Percentiles rank a stretch among this genome's conserved stretches.
phyloP scores from a whole-genome alignment of 2,888 invertebrate genomes.

The Volucella inanis region DNA sequence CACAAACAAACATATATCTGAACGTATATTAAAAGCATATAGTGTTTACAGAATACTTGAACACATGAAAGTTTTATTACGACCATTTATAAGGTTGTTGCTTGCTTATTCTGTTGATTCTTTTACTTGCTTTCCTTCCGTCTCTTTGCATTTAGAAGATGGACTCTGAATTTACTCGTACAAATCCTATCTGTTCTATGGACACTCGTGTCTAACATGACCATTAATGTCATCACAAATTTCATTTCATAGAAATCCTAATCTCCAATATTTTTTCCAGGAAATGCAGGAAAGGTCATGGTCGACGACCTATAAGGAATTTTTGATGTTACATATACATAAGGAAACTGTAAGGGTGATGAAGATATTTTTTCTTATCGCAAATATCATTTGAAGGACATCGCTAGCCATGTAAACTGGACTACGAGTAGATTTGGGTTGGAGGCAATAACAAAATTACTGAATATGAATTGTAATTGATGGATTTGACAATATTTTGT shows the following conservation, averaged over 20 bases:
- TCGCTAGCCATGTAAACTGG: neutral
- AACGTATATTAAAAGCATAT: constrained; percentile 39
- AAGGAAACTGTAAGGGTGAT: constrained; percentile 17
- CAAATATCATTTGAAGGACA: constrained; percentile 21
- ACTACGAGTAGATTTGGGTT: neutral
- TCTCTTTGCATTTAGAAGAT: neutral
- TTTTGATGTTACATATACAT: neutral
- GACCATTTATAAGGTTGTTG: constrained; percentile 63
- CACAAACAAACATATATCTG: too few relatives aligned
- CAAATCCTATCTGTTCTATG: constrained; percentile 24
- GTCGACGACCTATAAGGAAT: constrained; percentile 1
- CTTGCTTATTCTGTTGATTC: constrained; percentile 50
- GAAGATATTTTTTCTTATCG: constrained; percentile 16
- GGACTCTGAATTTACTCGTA: constrained; percentile 19
- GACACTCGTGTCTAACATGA: constrained; percentile 18
- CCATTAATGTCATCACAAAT: constrained; percentile 46
- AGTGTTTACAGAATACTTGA: constrained; percentile 65
- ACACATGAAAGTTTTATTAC: constrained; percentile 69
- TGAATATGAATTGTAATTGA: neutral
- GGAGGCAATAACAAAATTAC: neutral
- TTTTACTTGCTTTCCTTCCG: constrained; percentile 15
- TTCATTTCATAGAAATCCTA: constrained; percentile 17
- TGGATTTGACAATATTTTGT: too few relatives aligned
- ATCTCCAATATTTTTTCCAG: constrained; percentile 24
- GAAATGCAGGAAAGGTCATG: neutral